Base-by-base conservation (phyloP, 2,113 vertebrate species). In the Gorsachius goisagi region DNA sequence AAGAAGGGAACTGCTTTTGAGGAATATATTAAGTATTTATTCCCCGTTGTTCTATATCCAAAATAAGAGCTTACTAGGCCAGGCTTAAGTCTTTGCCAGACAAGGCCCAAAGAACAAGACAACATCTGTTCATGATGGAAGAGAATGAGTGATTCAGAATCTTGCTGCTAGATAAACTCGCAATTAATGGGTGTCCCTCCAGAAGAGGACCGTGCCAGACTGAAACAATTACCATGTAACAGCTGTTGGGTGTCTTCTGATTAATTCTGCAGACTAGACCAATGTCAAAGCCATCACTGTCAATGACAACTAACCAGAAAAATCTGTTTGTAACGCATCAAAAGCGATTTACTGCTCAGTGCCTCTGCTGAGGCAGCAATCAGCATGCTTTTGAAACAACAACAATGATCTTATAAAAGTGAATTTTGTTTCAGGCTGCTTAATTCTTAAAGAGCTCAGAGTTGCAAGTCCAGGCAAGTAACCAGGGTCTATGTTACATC, bases 301-400 rank as follows among this genome's bases (percentile, higher is more conserved):
- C 95, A 94, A 58, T 69, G 72, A 80, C 82, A 80, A 12, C n/a
- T 90, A 93, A 82, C 62, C 93, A 94, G 85, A 58, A 95, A 91
- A 95, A 94, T 88, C 95, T 92, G 85, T 85, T 52, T 86, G 85
- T 49, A 93, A 94, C 60, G 85, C 92, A 96, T 77, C 93, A 96
- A 77, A 96, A 93, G 85, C 93, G 89, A 97, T 91, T 94, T 96
- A 75, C 85, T 94, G 88, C 84, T 95, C 93, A 77, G 85, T 67
- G 95, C 81, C 85, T 94, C 82, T 91, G 87, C 95, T 94, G 90
- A 88, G 72, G 72, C 88, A 92, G 91, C 81, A 83, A 71, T 60
- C 53, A 49, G 73, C 56, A 84, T 44, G 72, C 64, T 81, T 64
- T 53, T 22, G 67, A n/a, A 85, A 93, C 30, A 53, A 58, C 23